Evolutionary conservation across 2,113 vertebrate genomes (phyloP).

Genomic region (Lagopus leucura): DNA sequence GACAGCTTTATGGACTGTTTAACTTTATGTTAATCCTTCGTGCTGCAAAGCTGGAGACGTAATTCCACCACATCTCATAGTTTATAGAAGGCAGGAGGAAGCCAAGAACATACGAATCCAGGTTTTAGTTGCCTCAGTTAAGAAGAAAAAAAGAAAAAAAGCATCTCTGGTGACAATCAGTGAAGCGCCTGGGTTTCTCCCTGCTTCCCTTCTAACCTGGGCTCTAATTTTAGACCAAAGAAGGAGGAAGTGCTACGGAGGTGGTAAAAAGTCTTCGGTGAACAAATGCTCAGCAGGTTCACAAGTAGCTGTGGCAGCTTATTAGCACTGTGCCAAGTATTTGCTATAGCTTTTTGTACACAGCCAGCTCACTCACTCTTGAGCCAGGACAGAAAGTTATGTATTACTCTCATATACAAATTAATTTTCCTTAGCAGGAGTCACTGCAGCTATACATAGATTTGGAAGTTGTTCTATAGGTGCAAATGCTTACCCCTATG

Average conservation of each 20-base stretch:
- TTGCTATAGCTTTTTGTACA: background rate
- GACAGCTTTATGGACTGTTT: background rate
- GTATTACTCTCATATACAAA: background rate
- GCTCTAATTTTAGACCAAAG: conserved; percentile 20
- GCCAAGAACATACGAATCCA: background rate
- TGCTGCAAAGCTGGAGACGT: background rate
- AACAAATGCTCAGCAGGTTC: background rate
- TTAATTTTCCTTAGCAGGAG: background rate
- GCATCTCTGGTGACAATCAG: background rate
- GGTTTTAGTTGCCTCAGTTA: background rate
- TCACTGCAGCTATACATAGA: background rate
- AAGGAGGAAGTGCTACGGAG: background rate
- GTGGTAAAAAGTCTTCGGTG: background rate
- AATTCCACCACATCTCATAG: background rate
- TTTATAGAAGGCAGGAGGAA: background rate
- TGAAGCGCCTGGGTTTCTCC: background rate
- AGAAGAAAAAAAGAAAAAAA: background rate
- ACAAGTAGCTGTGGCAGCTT: conserved; percentile 1
- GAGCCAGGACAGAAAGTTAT: background rate
- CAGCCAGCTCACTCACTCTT: background rate
- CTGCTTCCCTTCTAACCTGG: background rate
- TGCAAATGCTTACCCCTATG: background rate
- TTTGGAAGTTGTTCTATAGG: background rate
- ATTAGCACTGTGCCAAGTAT: background rate
- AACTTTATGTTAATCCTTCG: background rate